phyloP scores from a whole-genome alignment of 2,888 invertebrate genomes.

The Melanchra persicariae region DNA sequence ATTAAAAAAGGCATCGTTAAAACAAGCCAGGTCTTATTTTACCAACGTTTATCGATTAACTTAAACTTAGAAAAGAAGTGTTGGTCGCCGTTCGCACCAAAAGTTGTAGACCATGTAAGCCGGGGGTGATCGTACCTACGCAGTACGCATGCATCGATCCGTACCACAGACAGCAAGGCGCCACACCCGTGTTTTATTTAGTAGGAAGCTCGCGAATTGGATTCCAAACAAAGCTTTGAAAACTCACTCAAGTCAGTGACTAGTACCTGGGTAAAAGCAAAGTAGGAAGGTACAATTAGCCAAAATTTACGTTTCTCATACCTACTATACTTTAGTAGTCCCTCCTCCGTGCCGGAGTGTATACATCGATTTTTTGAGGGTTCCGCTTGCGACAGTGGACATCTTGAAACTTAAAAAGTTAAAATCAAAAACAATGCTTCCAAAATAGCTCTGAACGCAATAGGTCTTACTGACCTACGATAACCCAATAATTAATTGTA shows the following conservation, averaged over 20 bases:
- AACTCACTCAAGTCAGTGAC: not conserved
- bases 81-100: no score
- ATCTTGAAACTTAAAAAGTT: conserved; percentile 14
- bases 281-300: not conserved
- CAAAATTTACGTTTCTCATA: not conserved
- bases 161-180: conserved; percentile 58
- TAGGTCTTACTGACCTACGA: not conserved
- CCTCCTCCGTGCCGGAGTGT: no score
- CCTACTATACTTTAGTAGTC: no score
- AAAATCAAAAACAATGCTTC: not conserved
- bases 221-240: conserved; percentile 29
- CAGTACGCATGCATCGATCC: conserved; percentile 59
- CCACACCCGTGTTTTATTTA: conserved; percentile 56
- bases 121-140: conserved; percentile 40
- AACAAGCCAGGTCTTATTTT: conserved; percentile 1
- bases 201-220: conserved; percentile 27
- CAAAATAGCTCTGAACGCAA: not conserved
- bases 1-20: conserved; percentile 6
- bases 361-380: conserved; percentile 18
- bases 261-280: not conserved
- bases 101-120: conserved; percentile 25
- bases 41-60: not conserved
- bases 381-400: not conserved
- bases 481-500: not conserved
- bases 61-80: not conserved